Evolutionary conservation across 2,797 vertebrate species (phyloP).

Genomic region (Lacerta viridis): DNA sequence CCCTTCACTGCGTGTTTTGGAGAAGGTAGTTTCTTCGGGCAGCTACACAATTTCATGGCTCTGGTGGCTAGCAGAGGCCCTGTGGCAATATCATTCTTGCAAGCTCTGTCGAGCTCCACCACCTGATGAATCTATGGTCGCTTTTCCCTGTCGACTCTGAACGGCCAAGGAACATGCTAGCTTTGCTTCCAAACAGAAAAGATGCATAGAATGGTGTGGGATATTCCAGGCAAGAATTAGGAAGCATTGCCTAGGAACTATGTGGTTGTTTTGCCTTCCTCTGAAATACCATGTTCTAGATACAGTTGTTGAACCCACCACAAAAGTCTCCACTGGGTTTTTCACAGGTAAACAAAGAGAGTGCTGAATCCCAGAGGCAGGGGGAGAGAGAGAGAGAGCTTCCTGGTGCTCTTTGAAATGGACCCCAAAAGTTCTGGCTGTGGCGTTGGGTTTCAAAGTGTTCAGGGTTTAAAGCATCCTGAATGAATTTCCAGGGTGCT

Average conservation of each 20-base stretch:
- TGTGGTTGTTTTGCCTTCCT: constrained; percentile 16
- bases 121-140: background rate
- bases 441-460: background rate
- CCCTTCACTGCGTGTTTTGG: background rate
- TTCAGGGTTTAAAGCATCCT: rapidly evolving
- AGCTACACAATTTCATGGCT: constrained; percentile 6
- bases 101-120: background rate
- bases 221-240: background rate
- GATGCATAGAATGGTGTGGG: background rate
- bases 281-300: background rate
- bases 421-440: background rate
- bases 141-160: background rate
- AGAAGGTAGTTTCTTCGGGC: background rate
- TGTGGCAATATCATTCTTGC: background rate
- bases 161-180: rapidly evolving
- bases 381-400: background rate
- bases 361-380: background rate
- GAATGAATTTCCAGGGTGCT: background rate
- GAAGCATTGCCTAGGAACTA: constrained; percentile 6
- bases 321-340: rapidly evolving
- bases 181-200: background rate
- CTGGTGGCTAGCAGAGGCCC: background rate
- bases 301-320: rapidly evolving
- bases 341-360: background rate
- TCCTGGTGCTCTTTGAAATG: constrained; percentile 2